A percentile compares a stretch with the other conserved stretches of the same genome.
phyloP scores from a whole-genome alignment of 53 echinoderm and acorn worm species.

The Holothuria leucospilota region DNA sequence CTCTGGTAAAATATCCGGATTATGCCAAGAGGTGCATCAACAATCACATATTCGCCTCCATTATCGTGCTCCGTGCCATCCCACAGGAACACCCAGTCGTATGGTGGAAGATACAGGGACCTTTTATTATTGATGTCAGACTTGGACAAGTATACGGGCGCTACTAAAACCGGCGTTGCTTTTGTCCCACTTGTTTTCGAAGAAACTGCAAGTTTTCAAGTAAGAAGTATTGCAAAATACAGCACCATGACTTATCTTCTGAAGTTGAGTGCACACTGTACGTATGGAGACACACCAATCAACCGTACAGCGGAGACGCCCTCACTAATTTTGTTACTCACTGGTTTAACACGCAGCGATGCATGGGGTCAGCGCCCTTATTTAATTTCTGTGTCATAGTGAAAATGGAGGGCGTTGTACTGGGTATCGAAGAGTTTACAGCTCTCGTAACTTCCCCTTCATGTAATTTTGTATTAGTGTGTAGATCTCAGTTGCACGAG shows the following conservation, averaged over 20 bases:
- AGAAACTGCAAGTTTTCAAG: too few species aligned
- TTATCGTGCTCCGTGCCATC: conserved; percentile 61
- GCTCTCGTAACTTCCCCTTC: conserved; percentile 61
- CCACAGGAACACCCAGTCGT: conserved; percentile 93
- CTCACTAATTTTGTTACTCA: too few species aligned
- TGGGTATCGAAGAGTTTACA: conserved; percentile 76
- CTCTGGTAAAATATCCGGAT: conserved; percentile 86
- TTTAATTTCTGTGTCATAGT: not conserved
- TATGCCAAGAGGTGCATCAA: conserved; percentile 77
- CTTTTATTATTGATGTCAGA: conserved; percentile 50
- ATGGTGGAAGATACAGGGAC: conserved; percentile 82
- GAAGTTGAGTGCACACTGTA: too few species aligned
- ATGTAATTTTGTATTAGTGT: conserved; percentile 72
- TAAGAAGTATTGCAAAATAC: too few species aligned
- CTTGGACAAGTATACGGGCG: conserved; percentile 76
- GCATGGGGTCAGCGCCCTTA: too few species aligned
- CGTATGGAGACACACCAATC: too few species aligned
- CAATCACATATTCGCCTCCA: conserved; percentile 65
- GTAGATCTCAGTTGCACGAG: conserved; percentile 78
- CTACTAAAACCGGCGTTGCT: conserved; percentile 64
- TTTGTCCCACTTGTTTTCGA: too few species aligned
- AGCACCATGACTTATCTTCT: too few species aligned
- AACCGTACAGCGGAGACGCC: too few species aligned
- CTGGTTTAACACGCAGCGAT: too few species aligned
- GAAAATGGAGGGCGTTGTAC: conserved; percentile 92